Percentiles rank a stretch among this genome's conserved stretches.
phyloP scores from a whole-genome alignment of 2,797 vertebrate genomes.

The Alca torda region DNA sequence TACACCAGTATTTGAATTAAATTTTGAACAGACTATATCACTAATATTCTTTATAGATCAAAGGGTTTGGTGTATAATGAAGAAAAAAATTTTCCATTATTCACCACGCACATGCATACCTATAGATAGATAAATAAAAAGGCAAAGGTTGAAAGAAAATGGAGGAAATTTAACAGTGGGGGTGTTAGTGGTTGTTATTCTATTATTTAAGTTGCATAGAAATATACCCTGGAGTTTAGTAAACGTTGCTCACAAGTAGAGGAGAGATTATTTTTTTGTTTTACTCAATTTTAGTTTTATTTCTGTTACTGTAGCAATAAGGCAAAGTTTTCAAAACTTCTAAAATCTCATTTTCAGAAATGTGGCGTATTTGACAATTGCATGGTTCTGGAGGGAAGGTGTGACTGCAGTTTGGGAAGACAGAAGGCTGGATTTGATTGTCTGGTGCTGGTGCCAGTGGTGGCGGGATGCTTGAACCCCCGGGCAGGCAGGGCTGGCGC shows the following conservation, averaged over 20 bases:
- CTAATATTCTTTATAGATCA: constrained; percentile 32
- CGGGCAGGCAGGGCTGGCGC: not conserved
- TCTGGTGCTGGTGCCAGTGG: not conserved
- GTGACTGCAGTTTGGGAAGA: not conserved
- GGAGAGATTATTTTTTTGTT: not conserved
- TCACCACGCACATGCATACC: not conserved
- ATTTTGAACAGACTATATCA: not conserved
- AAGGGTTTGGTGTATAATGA: not conserved
- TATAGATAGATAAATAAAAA: not conserved
- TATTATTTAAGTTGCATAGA: not conserved
- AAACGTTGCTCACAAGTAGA: not conserved
- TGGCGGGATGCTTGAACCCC: accelerated
- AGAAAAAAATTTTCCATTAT: not conserved
- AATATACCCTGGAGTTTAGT: not conserved
- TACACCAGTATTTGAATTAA: constrained; percentile 13
- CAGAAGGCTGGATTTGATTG: not conserved
- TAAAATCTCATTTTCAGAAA: not conserved
- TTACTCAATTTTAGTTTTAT: not conserved
- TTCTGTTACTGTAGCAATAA: not conserved
- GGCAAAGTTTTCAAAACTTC: not conserved
- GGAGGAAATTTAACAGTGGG: not conserved
- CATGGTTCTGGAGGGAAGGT: not conserved
- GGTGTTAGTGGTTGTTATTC: not conserved
- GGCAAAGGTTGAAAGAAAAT: not conserved
- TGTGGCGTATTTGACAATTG: accelerated